Percentiles rank a stretch among this genome's conserved stretches.
Conservation (phyloP, 2,113 vertebrate genomes). For the Triplophysa rosa region DNA sequence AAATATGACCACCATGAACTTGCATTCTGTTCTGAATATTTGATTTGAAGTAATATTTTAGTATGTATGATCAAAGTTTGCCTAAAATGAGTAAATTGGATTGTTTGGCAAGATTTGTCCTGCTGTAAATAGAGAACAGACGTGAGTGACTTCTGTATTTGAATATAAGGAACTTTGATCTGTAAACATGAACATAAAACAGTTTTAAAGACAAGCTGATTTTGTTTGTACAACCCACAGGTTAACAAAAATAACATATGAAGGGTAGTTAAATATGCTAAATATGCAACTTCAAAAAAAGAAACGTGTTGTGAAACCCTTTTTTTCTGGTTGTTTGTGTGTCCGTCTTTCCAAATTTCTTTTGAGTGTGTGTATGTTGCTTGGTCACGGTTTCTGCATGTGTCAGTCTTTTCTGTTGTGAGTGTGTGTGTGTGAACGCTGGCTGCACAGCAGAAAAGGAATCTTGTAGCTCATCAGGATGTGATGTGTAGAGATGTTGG, state of each 20-base stretch:
- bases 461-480: constrained; percentile 44
- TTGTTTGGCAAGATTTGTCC: constrained; percentile 1
- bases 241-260: background rate
- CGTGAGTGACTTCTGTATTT: constrained; percentile 15
- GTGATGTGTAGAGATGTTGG: constrained; percentile 8
- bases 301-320: background rate
- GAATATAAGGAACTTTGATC: background rate
- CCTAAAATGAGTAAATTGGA: too few species aligned
- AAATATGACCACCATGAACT: too few species aligned
- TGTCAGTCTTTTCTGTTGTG: constrained; percentile 31
- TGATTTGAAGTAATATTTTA: too few species aligned
- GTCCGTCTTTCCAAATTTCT: constrained; percentile 3
- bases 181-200: background rate
- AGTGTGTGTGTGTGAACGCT: constrained; percentile 1
- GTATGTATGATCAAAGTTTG: background rate
- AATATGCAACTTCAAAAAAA: background rate
- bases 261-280: background rate
- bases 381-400: constrained; percentile 22
- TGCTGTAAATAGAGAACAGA: constrained; percentile 5
- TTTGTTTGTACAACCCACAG: background rate
- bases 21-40: too few species aligned
- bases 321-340: background rate
- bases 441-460: constrained; percentile 18
- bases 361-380: constrained; percentile 5
- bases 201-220: background rate